Evolutionary conservation across 2,113 vertebrate genomes (phyloP).

Genomic region (Pangasianodon gigas): DNA sequence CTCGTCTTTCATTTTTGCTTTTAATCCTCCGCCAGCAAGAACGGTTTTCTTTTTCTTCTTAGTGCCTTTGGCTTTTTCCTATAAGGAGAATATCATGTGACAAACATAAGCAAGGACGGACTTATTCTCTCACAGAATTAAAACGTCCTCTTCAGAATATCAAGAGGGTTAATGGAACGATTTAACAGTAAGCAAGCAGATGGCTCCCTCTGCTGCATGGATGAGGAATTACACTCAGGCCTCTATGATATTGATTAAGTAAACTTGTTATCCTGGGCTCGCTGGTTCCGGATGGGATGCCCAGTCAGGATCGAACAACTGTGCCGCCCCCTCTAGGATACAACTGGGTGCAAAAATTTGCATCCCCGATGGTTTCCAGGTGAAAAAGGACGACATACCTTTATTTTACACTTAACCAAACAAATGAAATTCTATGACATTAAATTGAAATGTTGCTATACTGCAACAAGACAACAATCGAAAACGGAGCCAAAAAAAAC

Average conservation of each 20-base stretch:
- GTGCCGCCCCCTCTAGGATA: neutral
- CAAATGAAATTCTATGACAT: neutral
- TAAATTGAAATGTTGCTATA: neutral
- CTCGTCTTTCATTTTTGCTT: conserved; percentile 92
- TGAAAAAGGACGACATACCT: neutral
- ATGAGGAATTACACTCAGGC: neutral
- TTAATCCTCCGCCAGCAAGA: conserved; percentile 88
- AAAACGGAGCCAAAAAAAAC: neutral
- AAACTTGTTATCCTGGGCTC: neutral
- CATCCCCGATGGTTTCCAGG: neutral
- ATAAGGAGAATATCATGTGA: conserved; percentile 24
- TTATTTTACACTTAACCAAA: neutral
- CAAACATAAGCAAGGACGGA: neutral
- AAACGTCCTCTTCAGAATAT: neutral
- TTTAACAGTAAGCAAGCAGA: neutral
- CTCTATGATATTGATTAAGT: neutral
- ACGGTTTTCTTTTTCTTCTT: conserved; percentile 97
- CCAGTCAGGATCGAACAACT: neutral
- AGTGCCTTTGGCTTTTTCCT: conserved; percentile 88
- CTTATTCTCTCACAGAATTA: neutral
- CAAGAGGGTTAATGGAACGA: too few relatives aligned
- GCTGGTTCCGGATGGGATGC: neutral
- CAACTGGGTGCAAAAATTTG: neutral
- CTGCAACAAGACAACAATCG: neutral
- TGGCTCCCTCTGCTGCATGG: conserved; percentile 47